phyloP scores from a whole-genome alignment of 2,113 vertebrate genomes.

The Scalopus aquaticus region DNA sequence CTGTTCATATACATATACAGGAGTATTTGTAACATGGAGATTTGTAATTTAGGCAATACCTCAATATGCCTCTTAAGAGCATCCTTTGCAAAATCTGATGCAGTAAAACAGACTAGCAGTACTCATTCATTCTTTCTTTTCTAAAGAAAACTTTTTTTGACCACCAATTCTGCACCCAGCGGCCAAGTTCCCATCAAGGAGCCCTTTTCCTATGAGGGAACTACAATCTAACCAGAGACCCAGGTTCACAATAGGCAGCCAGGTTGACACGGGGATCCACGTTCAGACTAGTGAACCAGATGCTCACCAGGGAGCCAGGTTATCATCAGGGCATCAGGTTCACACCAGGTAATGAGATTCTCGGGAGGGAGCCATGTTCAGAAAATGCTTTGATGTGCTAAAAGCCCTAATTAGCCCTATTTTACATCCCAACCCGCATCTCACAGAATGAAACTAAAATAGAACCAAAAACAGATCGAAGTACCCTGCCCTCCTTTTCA shows the following conservation, averaged over 20 bases:
- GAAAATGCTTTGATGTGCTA: constrained; percentile 33
- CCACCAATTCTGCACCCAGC: neutral
- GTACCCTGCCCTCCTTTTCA: neutral
- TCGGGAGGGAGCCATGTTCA: neutral
- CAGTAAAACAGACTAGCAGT: neutral
- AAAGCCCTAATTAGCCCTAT: constrained; percentile 19
- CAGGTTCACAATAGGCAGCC: neutral
- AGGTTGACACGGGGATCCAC: neutral
- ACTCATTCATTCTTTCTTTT: neutral
- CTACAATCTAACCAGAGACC: neutral
- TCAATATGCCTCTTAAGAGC: neutral
- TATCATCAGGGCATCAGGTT: neutral
- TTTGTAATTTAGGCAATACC: neutral
- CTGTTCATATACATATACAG: neutral
- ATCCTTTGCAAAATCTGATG: neutral
- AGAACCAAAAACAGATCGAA: neutral
- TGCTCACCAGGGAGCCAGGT: neutral
- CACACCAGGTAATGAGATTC: neutral
- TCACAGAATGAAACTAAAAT: constrained; percentile 41
- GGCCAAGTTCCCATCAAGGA: neutral
- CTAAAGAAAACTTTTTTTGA: neutral
- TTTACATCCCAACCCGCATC: neutral
- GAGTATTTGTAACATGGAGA: neutral
- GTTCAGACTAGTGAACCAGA: neutral
- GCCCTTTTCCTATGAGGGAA: neutral